These are phyloP conservation scores for Rousettus madagascariensis DNA, from an alignment of 2,797 vertebrate species.

Conservation along the genomic window DNA sequence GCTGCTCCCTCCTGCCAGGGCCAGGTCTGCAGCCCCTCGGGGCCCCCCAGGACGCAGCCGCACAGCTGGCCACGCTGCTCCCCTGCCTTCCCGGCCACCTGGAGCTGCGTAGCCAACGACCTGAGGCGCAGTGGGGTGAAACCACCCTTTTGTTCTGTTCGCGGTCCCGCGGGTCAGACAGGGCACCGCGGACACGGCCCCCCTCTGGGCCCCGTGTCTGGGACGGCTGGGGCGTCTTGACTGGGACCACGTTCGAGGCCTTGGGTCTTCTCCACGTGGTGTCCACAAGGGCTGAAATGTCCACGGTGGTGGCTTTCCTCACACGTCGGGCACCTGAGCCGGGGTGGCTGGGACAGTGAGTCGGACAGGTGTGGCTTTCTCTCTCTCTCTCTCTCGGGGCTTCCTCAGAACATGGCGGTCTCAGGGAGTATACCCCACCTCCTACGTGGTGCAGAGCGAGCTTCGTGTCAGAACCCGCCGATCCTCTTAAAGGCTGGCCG, in stretches of 20 bases:
- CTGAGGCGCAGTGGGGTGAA: background rate
- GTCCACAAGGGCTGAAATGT: background rate
- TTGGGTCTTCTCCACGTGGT: background rate
- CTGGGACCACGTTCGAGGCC: background rate
- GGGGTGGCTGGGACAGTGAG: background rate
- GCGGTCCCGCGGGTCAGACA: background rate
- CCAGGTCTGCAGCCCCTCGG: accelerated
- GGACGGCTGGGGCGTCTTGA: background rate
- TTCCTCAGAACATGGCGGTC: background rate
- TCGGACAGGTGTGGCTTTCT: too few species aligned
- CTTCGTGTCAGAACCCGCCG: background rate
- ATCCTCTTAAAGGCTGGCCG: background rate
- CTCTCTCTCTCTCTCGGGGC: background rate
- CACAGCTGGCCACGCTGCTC: too few species aligned
- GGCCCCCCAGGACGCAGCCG: accelerated
- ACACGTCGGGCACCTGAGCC: background rate
- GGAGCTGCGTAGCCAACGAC: background rate
- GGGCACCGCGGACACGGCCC: background rate
- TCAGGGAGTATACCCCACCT: background rate
- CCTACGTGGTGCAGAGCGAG: background rate
- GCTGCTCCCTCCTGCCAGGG: background rate
- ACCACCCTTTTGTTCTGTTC: background rate
- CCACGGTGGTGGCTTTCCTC: background rate
- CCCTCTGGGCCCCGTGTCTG: background rate
- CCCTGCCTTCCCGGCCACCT: background rate